Percentiles rank a stretch among this genome's conserved stretches.
Evolutionary conservation across 2,113 vertebrate genomes (phyloP).

Genomic region (Neolamprologus kungweensis): DNA sequence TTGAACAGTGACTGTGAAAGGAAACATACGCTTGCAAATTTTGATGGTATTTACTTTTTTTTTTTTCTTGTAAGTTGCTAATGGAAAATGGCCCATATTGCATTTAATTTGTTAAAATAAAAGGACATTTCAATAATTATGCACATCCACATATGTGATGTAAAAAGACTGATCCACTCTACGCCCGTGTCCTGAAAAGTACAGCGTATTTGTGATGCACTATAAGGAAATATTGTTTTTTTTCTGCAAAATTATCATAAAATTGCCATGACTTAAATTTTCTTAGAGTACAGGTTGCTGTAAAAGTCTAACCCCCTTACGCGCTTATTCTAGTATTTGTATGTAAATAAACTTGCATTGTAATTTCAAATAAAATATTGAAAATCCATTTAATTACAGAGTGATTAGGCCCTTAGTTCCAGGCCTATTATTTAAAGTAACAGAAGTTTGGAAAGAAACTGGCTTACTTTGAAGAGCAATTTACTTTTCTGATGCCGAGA

Average conservation of each 20-base stretch:
- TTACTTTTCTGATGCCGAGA: not conserved
- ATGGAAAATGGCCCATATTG: not conserved
- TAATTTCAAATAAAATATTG: not conserved
- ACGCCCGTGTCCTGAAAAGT: not conserved
- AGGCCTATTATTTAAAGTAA: not conserved
- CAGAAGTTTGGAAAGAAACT: not conserved
- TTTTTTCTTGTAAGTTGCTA: not conserved
- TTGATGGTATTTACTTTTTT: not conserved
- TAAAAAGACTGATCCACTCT: not conserved
- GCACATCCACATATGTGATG: not conserved
- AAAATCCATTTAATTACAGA: not conserved
- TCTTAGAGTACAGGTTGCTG: not conserved
- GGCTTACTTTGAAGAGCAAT: not conserved
- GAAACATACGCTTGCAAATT: not conserved
- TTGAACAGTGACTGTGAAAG: not conserved
- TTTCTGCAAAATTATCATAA: not conserved
- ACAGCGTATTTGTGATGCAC: rapidly evolving
- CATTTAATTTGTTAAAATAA: not conserved
- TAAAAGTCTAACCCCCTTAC: not conserved
- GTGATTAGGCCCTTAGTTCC: not conserved
- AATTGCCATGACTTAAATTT: not conserved
- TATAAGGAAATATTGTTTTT: not conserved
- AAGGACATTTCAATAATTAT: not conserved
- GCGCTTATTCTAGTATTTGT: rapidly evolving
- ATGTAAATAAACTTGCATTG: not conserved